Evolutionary conservation across 2,888 invertebrate species (phyloP), one percentile per base, ranked within the genome.

Genomic region (Kryphioiulus occultus): DNA sequence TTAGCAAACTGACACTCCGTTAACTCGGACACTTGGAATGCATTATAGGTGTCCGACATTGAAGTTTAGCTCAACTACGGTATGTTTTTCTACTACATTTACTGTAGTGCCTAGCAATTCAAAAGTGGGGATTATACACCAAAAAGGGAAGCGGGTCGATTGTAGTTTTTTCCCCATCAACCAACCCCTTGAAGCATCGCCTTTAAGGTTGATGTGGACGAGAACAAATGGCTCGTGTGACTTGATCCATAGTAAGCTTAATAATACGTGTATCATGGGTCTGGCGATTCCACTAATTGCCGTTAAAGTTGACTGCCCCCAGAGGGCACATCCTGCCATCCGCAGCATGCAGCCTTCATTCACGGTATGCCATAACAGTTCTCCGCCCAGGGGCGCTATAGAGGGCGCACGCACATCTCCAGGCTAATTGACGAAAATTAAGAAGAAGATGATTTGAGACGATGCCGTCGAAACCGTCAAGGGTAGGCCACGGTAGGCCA

Each of bases 281-380:
- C 68, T 68, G 68, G 68, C 68, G 68, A 68, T 68, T 68, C 68
- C 5, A 22, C 68, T 68, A 68, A 68, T 68, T 68, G 68, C 68
- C 68, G 68, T 26, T 26, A 68, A 68, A 68, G 68, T 68, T 68
- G 68, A 68, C 26, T 68, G 68, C 68, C 9, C 68, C 68, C 68
- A 68, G 68, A 68, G 68, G 68, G 68, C 68, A 68, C 68, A 68
- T 68, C 68, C 68, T 68, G 68, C 68, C 68, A 68, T 68, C 68
- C 26, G 26, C 68, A 26, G 1, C 68, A 68, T 5, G 7, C 68
- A 53, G 53, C 53, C 9, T 53, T 4, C 68, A 68, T 68, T 68
- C 68, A 68, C 10, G 26, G 26, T 26, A 68, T 26, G 68, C 68
- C 22, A 22, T 5, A 68, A 68, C 3, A 5, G 68, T 68, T 26